Evolutionary conservation across 2,888 invertebrate species (phyloP).

Genomic region (Ophion costatus): DNA sequence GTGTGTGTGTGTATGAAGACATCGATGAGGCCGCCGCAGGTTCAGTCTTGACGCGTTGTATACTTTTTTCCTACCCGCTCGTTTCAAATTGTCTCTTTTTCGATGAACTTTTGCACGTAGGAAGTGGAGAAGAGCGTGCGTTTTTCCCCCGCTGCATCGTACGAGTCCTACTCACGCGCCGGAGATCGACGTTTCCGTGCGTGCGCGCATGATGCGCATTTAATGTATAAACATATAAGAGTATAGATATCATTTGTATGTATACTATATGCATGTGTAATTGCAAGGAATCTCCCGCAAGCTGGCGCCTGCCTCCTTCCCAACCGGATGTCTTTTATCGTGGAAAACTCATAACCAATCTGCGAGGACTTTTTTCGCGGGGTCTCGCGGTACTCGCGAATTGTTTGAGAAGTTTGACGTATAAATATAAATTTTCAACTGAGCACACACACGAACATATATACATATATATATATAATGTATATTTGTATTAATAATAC

Average conservation of each 20-base stretch:
- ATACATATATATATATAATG: too few species aligned
- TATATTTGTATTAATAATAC: too few species aligned
- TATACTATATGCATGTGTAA: neutral
- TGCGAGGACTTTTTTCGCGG: neutral
- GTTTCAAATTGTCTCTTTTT: constrained; percentile 18
- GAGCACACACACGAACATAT: too few species aligned
- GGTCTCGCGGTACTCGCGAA: neutral
- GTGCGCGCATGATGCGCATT: constrained; percentile 40
- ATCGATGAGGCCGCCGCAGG: constrained; percentile 21
- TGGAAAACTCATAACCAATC: constrained; percentile 61
- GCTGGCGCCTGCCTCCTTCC: constrained; percentile 55
- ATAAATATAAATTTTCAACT: neutral
- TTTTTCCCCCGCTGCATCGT: constrained; percentile 9
- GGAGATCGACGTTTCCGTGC: constrained; percentile 62
- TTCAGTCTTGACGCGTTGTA: constrained; percentile 9
- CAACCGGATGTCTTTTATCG: constrained; percentile 62
- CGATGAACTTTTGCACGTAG: constrained; percentile 14
- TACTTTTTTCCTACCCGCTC: neutral
- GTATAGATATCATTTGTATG: neutral
- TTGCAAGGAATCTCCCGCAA: constrained; percentile 9
- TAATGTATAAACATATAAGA: neutral
- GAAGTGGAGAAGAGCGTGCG: constrained; percentile 4
- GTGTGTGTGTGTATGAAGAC: too few species aligned
- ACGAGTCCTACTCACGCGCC: constrained; percentile 14
- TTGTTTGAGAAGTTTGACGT: neutral